A percentile compares a stretch with the other conserved stretches of the same genome.
Evolutionary conservation across 2,113 vertebrate species (phyloP).

Genomic region (Protobothrops mucrosquamatus): DNA sequence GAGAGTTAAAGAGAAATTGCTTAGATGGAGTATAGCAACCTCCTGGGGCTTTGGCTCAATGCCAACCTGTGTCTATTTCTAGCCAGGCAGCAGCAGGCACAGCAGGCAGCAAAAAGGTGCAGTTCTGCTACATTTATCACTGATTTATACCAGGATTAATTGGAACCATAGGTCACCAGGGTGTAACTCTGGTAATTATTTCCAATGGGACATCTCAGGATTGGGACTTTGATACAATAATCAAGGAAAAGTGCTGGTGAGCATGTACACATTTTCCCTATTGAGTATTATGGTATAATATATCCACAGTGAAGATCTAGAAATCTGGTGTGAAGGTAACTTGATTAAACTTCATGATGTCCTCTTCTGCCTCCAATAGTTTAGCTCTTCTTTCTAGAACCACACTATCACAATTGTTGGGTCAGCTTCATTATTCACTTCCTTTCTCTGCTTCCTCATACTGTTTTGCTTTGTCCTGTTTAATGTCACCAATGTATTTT

Average conservation of each 20-base stretch:
- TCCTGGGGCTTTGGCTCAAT: neutral
- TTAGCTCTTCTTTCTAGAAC: neutral
- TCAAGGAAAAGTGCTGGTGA: neutral
- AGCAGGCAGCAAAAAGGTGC: constrained; percentile 12
- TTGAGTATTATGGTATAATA: neutral
- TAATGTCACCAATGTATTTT: neutral
- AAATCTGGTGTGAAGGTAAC: neutral
- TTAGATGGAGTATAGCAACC: neutral
- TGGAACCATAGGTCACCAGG: neutral
- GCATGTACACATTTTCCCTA: neutral
- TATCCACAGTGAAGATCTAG: neutral
- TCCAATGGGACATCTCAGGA: neutral
- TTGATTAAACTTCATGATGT: neutral
- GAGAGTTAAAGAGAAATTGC: constrained; percentile 1
- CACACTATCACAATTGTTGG: neutral
- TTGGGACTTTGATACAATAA: neutral
- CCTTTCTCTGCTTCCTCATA: neutral
- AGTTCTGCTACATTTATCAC: neutral
- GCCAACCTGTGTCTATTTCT: neutral
- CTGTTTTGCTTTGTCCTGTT: neutral
- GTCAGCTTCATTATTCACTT: neutral
- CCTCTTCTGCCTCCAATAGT: neutral
- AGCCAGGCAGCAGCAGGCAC: neutral
- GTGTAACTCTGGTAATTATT: neutral
- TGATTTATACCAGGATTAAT: constrained; percentile 17